These are phyloP conservation scores for Ypsolopha scabrella DNA, from an alignment of 2,888 invertebrate genomes.

Conservation along the genomic window DNA sequence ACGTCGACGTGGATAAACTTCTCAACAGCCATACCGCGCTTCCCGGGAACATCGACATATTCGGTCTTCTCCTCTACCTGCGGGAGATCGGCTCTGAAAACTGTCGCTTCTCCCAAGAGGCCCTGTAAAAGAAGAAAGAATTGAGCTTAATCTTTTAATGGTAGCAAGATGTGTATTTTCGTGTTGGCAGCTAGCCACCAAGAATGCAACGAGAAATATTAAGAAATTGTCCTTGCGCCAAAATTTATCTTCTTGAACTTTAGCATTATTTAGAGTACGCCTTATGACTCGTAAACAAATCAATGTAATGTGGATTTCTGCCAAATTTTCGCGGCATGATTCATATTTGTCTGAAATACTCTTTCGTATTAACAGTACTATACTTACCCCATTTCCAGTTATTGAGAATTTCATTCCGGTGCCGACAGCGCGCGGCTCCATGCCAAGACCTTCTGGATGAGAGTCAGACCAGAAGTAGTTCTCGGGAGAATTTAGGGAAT, in stretches of 20 bases:
- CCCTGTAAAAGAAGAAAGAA: slow-evolving; percentile 35
- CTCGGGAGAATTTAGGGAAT: slow-evolving; percentile 68
- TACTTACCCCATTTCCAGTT: slow-evolving; percentile 68
- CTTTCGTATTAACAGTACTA: slow-evolving; percentile 5
- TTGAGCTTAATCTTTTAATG: background rate
- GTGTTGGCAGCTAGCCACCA: background rate
- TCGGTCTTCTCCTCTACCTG: slow-evolving; percentile 75
- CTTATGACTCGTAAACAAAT: slow-evolving; percentile 23
- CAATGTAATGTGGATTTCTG: slow-evolving; percentile 5
- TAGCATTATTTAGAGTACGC: slow-evolving; percentile 18
- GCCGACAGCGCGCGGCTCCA: slow-evolving; percentile 75
- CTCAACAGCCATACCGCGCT: slow-evolving; percentile 60
- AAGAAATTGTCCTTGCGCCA: slow-evolving; percentile 31
- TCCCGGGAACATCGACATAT: slow-evolving; percentile 65
- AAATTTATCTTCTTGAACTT: slow-evolving; percentile 21
- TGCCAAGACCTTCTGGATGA: slow-evolving; percentile 77
- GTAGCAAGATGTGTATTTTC: background rate
- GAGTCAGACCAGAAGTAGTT: slow-evolving; percentile 86
- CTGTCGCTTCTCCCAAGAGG: slow-evolving; percentile 73
- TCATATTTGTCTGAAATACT: slow-evolving; percentile 1
- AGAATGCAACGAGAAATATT: slow-evolving; percentile 22
- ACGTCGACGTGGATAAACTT: slow-evolving; percentile 78
- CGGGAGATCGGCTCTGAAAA: slow-evolving; percentile 76
- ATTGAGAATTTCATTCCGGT: slow-evolving; percentile 76
- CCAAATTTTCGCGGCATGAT: slow-evolving; percentile 3